Evolutionary conservation across 2,888 invertebrate genomes (phyloP).

Genomic region (Hypomecis atomaria): DNA sequence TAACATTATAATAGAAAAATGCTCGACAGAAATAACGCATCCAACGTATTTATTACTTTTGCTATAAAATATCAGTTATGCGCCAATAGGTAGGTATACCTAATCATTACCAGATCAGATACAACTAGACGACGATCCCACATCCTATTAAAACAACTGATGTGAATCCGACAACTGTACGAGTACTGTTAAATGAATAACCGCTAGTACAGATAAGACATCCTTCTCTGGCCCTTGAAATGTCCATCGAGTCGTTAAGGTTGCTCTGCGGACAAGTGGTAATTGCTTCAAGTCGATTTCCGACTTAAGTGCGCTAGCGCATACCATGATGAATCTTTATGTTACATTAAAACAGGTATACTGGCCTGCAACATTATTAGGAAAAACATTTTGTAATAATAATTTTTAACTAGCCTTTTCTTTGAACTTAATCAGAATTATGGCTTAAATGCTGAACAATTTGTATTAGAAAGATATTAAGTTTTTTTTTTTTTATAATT

Average conservation of each 20-base stretch:
- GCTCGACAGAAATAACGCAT: no score
- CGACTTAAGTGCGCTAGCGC: conserved; percentile 41
- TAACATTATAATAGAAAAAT: no score
- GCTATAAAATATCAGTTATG: no score
- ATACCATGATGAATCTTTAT: conserved; percentile 31
- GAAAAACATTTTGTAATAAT: background rate
- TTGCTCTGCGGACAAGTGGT: conserved; percentile 57
- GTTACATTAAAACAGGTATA: conserved; percentile 25
- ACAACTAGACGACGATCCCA: background rate
- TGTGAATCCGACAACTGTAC: conserved; percentile 43
- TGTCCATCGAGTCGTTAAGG: conserved; percentile 56
- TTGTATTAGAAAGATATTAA: no score
- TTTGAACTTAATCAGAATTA: no score
- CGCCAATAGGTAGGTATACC: background rate
- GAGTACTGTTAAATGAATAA: conserved; percentile 58
- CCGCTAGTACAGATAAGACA: conserved; percentile 58
- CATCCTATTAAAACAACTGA: conserved; percentile 13
- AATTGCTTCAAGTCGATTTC: conserved; percentile 62
- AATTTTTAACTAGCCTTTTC: no score
- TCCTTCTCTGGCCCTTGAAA: conserved; percentile 58
- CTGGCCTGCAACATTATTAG: background rate
- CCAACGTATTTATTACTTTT: no score
- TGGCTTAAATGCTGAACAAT: no score
- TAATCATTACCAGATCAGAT: background rate
- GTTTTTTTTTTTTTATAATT: no score